phyloP scores from a whole-genome alignment of 2,888 invertebrate genomes.

The Bellardia bayeri region DNA sequence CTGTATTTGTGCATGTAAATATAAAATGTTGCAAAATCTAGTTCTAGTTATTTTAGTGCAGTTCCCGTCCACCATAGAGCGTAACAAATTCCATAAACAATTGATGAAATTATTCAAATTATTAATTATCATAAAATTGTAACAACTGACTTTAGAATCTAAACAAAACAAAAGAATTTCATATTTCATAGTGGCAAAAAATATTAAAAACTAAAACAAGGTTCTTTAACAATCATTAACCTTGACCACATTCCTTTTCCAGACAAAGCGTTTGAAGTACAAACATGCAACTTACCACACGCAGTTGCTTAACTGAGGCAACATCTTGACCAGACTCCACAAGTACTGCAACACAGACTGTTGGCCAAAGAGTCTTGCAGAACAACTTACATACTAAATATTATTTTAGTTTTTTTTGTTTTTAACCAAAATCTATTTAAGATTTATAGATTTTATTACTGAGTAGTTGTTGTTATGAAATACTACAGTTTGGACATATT shows the following conservation, averaged over 20 bases:
- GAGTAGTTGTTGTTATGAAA: slow-evolving; percentile 48
- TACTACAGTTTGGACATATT: slow-evolving; percentile 68
- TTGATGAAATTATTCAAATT: slow-evolving; percentile 34
- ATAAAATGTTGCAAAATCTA: too few relatives aligned
- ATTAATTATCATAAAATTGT: neutral
- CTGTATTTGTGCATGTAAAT: too few relatives aligned
- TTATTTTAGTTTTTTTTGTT: neutral
- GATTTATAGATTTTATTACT: slow-evolving; percentile 24
- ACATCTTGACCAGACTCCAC: neutral
- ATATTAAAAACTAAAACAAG: slow-evolving; percentile 41
- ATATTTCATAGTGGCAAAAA: slow-evolving; percentile 58
- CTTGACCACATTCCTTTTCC: slow-evolving; percentile 52
- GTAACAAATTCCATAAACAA: slow-evolving; percentile 8
- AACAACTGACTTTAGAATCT: neutral
- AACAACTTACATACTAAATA: neutral
- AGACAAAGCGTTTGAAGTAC: neutral
- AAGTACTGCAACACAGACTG: neutral
- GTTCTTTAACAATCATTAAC: slow-evolving; percentile 21
- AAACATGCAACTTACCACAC: slow-evolving; percentile 42
- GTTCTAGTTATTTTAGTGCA: neutral
- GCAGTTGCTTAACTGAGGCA: slow-evolving; percentile 35
- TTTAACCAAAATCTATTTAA: slow-evolving; percentile 30
- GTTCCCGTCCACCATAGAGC: slow-evolving; percentile 1
- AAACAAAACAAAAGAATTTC: slow-evolving; percentile 26
- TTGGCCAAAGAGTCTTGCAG: neutral